phyloP scores from a whole-genome alignment of 2,888 invertebrate species.

The Meghimatium bilineatum region DNA sequence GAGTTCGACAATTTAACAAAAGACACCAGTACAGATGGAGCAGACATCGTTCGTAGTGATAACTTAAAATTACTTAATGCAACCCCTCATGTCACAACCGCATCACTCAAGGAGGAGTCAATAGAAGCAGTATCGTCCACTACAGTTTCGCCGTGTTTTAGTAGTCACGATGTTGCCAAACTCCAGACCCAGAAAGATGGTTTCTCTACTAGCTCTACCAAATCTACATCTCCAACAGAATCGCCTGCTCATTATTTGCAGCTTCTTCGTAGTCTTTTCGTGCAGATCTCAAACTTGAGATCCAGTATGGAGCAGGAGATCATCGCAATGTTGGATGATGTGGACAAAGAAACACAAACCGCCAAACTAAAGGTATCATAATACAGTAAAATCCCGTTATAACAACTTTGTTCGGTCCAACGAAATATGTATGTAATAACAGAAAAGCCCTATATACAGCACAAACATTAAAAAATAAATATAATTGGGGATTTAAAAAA shows the following conservation, averaged over 20 bases:
- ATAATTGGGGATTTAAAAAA: too few species aligned
- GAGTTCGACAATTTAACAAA: slow-evolving; percentile 60
- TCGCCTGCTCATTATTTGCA: slow-evolving; percentile 63
- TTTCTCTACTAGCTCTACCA: background rate
- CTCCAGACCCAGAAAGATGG: background rate
- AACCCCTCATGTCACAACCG: background rate
- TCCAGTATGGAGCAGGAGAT: slow-evolving; percentile 21
- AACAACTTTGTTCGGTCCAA: too few species aligned
- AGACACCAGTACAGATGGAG: slow-evolving; percentile 68
- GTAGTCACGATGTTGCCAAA: background rate
- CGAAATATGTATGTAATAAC: too few species aligned
- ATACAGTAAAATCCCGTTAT: too few species aligned
- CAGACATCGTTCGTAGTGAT: slow-evolving; percentile 71
- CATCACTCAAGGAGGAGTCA: background rate
- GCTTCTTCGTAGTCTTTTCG: slow-evolving; percentile 62
- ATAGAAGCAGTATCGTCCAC: background rate
- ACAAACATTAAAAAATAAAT: too few species aligned
- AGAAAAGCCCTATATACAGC: too few species aligned
- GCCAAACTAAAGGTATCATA: slow-evolving; percentile 80
- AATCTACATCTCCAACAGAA: slow-evolving; percentile 1
- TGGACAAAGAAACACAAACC: slow-evolving; percentile 83
- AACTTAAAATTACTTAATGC: slow-evolving; percentile 61
- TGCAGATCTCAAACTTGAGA: slow-evolving; percentile 60
- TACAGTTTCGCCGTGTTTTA: background rate
- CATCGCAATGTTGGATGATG: slow-evolving; percentile 77